Evolutionary conservation across 2,797 vertebrate genomes (phyloP).

Genomic region (Meriones psammophilus): DNA sequence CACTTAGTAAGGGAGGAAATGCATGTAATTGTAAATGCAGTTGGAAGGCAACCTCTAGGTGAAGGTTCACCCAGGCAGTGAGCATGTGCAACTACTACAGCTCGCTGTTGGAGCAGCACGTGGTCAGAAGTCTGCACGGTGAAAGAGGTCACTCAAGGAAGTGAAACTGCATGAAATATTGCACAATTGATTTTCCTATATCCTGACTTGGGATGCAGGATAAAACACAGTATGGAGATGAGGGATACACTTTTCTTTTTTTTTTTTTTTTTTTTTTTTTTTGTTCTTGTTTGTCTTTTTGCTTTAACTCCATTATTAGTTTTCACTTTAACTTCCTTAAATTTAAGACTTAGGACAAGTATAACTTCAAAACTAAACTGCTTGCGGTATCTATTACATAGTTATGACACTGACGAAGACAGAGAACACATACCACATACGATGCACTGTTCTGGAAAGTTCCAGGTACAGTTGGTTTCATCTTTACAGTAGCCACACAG

Average conservation of each 20-base stretch:
- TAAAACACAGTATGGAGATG: not conserved
- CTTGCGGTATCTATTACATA: not conserved
- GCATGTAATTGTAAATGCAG: too few relatives aligned
- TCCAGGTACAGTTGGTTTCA: not conserved
- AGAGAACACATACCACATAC: not conserved
- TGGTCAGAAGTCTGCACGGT: slow-evolving; percentile 47
- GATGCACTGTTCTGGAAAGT: not conserved
- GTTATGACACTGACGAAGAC: not conserved
- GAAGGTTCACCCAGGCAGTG: not conserved
- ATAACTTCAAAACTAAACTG: slow-evolving; percentile 10
- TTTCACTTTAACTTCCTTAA: slow-evolving; percentile 81
- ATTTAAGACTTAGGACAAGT: slow-evolving; percentile 41
- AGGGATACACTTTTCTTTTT: not conserved
- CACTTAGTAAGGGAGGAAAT: not conserved
- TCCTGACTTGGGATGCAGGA: not conserved
- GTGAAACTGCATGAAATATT: not conserved
- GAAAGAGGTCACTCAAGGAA: slow-evolving; percentile 47
- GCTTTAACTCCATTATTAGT: not conserved
- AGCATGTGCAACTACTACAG: not conserved
- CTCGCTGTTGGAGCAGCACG: not conserved
- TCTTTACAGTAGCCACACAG: not conserved
- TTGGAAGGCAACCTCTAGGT: not conserved
- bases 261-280: not conserved
- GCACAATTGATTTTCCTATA: not conserved
- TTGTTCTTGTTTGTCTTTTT: not conserved